These are phyloP conservation scores for Otis tarda DNA, from an alignment of 2,113 vertebrate species.

Conservation along the genomic window DNA sequence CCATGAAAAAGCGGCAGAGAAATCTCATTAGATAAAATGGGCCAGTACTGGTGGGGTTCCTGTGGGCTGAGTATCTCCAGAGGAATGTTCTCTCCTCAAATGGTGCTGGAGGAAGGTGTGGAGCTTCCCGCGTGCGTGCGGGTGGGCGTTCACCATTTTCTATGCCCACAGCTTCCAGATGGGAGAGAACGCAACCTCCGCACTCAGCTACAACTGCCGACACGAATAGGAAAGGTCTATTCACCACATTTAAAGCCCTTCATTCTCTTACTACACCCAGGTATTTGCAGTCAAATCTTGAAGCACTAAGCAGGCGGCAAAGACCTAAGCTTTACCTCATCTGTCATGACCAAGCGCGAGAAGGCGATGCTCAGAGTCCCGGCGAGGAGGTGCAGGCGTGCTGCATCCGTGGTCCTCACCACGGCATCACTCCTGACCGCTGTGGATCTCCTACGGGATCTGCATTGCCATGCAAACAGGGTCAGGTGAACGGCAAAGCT, in stretches of 20 bases:
- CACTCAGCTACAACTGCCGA: not conserved
- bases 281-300: not conserved
- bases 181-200: not conserved
- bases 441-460: fast-evolving
- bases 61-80: not conserved
- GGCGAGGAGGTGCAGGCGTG: fast-evolving
- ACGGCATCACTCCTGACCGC: not conserved
- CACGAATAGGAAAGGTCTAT: not conserved
- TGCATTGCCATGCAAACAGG: not conserved
- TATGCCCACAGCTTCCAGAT: not conserved
- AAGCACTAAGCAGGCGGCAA: fast-evolving
- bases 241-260: not conserved
- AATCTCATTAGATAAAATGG: not conserved
- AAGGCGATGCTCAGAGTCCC: not conserved
- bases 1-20: not conserved
- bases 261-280: not conserved
- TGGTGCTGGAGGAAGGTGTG: not conserved
- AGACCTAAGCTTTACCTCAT: not conserved
- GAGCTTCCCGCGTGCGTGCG: not conserved
- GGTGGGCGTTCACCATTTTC: not conserved
- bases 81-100: not conserved
- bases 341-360: not conserved
- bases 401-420: not conserved
- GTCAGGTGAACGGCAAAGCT: not conserved
- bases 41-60: not conserved